Evolutionary conservation across 2,113 vertebrate species (phyloP).

Genomic region (Balaenoptera acutorostrata): DNA sequence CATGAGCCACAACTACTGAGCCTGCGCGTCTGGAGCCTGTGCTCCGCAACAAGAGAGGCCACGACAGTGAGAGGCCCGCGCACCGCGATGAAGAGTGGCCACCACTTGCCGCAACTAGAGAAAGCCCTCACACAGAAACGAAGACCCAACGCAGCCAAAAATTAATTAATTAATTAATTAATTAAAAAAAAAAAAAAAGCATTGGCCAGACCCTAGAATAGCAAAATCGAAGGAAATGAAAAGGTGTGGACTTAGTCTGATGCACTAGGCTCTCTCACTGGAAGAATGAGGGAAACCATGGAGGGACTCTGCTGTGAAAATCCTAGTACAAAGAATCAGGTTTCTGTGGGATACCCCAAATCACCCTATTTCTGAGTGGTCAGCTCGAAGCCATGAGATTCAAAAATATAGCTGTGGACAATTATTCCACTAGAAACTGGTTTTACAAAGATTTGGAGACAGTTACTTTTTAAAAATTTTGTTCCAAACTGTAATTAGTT

Average conservation of each 20-base stretch:
- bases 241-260: neutral
- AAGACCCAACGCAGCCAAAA: too few relatives aligned
- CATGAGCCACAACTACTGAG: too few relatives aligned
- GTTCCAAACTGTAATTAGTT: neutral
- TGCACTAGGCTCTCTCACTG: neutral
- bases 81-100: too few relatives aligned
- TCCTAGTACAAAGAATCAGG: neutral
- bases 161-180: too few relatives aligned
- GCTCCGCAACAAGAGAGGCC: too few relatives aligned
- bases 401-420: neutral
- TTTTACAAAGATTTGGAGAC: neutral
- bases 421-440: neutral
- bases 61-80: too few relatives aligned
- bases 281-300: neutral
- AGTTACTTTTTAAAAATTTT: neutral
- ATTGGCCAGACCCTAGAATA: neutral
- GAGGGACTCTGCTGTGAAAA: neutral
- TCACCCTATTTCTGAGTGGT: neutral
- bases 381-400: neutral
- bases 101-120: too few relatives aligned
- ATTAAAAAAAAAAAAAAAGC: neutral
- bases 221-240: neutral
- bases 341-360: neutral
- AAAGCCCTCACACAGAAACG: too few relatives aligned
- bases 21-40: too few relatives aligned